Conservation (phyloP, 1,140 invertebrate species). For the Trachymyrmex septentrionalis region DNA sequence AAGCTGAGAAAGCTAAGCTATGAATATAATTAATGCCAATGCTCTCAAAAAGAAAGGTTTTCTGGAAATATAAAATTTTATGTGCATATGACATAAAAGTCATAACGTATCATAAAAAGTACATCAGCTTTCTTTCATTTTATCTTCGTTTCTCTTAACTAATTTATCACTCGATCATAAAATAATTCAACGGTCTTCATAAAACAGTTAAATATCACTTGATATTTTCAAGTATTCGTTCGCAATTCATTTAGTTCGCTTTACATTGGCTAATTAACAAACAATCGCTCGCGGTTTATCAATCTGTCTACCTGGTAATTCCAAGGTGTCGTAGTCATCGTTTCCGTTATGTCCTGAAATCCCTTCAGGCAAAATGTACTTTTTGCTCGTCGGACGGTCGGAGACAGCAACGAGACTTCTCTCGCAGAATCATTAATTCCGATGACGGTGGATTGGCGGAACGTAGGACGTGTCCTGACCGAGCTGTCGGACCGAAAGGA, state of each 20-base stretch:
- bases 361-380: slow-evolving; percentile 15
- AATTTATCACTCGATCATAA: background rate
- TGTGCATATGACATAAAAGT: background rate
- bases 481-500: slow-evolving; percentile 56
- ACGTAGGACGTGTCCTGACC: slow-evolving; percentile 54
- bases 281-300: slow-evolving; percentile 16
- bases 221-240: background rate
- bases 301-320: slow-evolving; percentile 8
- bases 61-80: background rate
- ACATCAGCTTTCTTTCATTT: background rate
- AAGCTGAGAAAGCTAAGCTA: background rate
- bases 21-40: background rate
- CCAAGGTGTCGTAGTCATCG: background rate
- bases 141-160: background rate
- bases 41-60: background rate
- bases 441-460: slow-evolving; percentile 71
- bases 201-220: background rate
- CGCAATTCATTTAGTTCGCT: background rate
- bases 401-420: slow-evolving; percentile 59
- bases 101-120: background rate
- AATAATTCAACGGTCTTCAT: background rate
- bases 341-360: slow-evolving; percentile 39
- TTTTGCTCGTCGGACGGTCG: slow-evolving; percentile 15
- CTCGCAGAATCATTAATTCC: slow-evolving; percentile 77
- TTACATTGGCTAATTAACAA: slow-evolving; percentile 14